A percentile compares a stretch with the other conserved stretches of the same genome.
phyloP scores from a whole-genome alignment of 1,140 invertebrate species.

The Euura saliciscinereae region DNA sequence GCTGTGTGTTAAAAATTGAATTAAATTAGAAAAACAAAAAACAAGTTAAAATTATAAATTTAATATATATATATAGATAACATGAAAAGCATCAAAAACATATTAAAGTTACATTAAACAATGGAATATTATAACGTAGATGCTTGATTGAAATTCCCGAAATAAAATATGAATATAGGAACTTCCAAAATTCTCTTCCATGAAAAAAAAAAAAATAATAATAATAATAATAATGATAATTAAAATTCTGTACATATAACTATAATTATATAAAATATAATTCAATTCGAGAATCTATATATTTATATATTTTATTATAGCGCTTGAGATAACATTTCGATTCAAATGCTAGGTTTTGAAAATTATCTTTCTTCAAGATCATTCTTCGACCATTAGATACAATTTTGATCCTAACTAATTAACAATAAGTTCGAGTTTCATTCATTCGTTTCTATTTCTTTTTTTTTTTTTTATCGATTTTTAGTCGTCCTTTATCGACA shows the following conservation, averaged over 20 bases:
- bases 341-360: background rate
- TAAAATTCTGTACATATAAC: background rate
- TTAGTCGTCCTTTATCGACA: no score
- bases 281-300: no score
- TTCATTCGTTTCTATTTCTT: background rate
- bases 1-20: conserved; percentile 4
- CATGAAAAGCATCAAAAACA: background rate
- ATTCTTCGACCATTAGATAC: no score
- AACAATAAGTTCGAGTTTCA: no score
- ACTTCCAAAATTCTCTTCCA: background rate
- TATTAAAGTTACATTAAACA: background rate
- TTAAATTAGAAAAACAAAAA: background rate
- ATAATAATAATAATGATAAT: no score
- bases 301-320: background rate
- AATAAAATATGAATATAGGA: background rate
- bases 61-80: conserved; percentile 7
- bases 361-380: no score
- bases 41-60: background rate
- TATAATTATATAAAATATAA: no score
- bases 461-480: background rate
- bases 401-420: no score
- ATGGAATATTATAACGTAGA: background rate
- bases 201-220: background rate
- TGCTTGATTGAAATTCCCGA: background rate
- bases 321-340: background rate